Conservation (phyloP, 1,140 invertebrate species). For the Lysiphlebus fabarum region DNA sequence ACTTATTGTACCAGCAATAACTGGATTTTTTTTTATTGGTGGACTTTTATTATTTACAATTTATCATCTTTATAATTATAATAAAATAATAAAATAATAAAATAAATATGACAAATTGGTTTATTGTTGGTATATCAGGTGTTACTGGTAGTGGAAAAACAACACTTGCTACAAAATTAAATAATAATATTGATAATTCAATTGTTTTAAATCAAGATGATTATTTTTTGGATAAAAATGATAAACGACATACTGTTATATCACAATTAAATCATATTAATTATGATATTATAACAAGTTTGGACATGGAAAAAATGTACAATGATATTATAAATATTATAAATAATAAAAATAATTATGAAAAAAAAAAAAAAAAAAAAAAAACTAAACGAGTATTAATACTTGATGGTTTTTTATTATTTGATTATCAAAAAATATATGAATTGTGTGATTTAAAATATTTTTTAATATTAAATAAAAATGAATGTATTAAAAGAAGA, state of each 20-base stretch:
- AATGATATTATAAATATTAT: slow-evolving; percentile 54
- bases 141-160: slow-evolving; percentile 81
- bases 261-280: slow-evolving; percentile 71
- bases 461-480: slow-evolving; percentile 67
- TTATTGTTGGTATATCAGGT: slow-evolving; percentile 72
- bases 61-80: slow-evolving; percentile 55
- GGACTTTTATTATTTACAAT: slow-evolving; percentile 64
- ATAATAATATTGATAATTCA: slow-evolving; percentile 56
- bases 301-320: slow-evolving; percentile 74
- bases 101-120: slow-evolving; percentile 51
- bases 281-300: slow-evolving; percentile 69
- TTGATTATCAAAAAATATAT: slow-evolving; percentile 64
- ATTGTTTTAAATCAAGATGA: slow-evolving; percentile 70
- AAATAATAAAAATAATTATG: background rate
- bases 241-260: slow-evolving; percentile 64
- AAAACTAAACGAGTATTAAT: slow-evolving; percentile 60
- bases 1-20: slow-evolving; percentile 60
- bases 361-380: slow-evolving; percentile 10
- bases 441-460: slow-evolving; percentile 70
- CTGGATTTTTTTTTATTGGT: slow-evolving; percentile 64
- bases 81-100: slow-evolving; percentile 10
- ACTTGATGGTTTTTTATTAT: slow-evolving; percentile 74
- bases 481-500: slow-evolving; percentile 64
- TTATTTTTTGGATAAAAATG: slow-evolving; percentile 70
- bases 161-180: slow-evolving; percentile 62